Evolutionary conservation across 2,888 invertebrate species (phyloP).

Genomic region (Pammene fasciana): DNA sequence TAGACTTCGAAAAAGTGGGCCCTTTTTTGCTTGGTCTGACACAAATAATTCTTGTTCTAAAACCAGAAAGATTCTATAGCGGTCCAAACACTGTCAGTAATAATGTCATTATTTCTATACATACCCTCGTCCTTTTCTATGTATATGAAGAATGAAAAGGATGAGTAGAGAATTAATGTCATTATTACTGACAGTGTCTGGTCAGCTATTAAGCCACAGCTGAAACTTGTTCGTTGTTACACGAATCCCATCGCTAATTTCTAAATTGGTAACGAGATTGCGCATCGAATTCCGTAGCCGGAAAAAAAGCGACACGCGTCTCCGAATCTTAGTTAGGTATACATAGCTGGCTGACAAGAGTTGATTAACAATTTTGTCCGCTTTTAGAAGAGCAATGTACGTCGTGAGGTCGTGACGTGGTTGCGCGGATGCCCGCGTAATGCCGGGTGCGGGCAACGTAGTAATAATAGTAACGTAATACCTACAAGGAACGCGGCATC

Average conservation of each 20-base stretch:
- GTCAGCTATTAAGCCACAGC: not conserved
- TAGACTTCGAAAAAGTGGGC: too few relatives aligned
- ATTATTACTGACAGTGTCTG: not conserved
- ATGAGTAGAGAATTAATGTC: too few relatives aligned
- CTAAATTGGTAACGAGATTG: slow-evolving; percentile 27
- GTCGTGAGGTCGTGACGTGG: not conserved
- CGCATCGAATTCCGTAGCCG: slow-evolving; percentile 2
- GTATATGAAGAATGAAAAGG: too few relatives aligned
- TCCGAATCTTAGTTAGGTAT: not conserved
- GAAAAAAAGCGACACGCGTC: not conserved
- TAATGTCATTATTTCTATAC: too few relatives aligned
- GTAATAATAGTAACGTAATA: not conserved
- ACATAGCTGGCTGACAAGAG: slow-evolving; percentile 3
- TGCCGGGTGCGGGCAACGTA: not conserved
- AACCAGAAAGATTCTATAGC: too few relatives aligned
- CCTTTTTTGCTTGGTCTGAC: too few relatives aligned
- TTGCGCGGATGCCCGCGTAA: not conserved
- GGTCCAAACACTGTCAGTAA: too few relatives aligned
- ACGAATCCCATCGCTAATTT: slow-evolving; percentile 11
- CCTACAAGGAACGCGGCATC: slow-evolving; percentile 12
- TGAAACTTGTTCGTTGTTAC: not conserved
- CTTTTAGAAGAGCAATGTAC: slow-evolving; percentile 16
- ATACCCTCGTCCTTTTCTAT: too few relatives aligned
- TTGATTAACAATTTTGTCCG: not conserved
- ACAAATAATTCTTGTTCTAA: too few relatives aligned